phyloP scores from a whole-genome alignment of 37 sponge, comb jelly and placozoan genomes.

The Aplysina aerophoba region DNA sequence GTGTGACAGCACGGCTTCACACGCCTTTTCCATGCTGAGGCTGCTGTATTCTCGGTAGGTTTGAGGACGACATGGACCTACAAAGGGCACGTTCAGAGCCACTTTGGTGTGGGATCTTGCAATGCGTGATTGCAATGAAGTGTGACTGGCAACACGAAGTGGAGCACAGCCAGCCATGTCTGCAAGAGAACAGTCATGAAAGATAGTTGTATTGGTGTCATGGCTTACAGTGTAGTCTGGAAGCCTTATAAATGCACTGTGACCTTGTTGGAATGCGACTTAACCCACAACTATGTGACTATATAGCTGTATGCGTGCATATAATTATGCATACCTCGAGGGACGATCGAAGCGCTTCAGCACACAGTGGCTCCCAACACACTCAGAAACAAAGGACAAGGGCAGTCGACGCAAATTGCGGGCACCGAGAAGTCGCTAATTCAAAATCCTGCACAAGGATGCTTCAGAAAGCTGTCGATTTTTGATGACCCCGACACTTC shows the following conservation, averaged over 20 bases:
- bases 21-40: too few species aligned
- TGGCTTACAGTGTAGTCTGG: background rate
- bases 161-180: slow-evolving; percentile 5
- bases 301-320: too few species aligned
- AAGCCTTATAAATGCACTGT: background rate
- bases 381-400: too few species aligned
- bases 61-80: too few species aligned
- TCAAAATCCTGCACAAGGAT: too few species aligned
- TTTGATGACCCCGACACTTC: too few species aligned
- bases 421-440: too few species aligned
- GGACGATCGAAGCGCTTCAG: background rate
- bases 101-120: background rate
- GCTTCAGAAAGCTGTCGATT: too few species aligned
- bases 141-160: background rate
- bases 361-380: too few species aligned
- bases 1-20: background rate
- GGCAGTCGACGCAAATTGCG: too few species aligned
- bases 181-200: background rate
- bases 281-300: background rate
- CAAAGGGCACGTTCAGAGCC: background rate
- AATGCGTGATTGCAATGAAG: background rate
- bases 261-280: background rate
- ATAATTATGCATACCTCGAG: background rate
- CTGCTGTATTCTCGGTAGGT: too few species aligned
- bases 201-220: too few species aligned